Evolutionary conservation across 2,113 vertebrate genomes (phyloP), one percentile per base, ranked within the genome.

Genomic region (Dasyornis broadbenti): DNA sequence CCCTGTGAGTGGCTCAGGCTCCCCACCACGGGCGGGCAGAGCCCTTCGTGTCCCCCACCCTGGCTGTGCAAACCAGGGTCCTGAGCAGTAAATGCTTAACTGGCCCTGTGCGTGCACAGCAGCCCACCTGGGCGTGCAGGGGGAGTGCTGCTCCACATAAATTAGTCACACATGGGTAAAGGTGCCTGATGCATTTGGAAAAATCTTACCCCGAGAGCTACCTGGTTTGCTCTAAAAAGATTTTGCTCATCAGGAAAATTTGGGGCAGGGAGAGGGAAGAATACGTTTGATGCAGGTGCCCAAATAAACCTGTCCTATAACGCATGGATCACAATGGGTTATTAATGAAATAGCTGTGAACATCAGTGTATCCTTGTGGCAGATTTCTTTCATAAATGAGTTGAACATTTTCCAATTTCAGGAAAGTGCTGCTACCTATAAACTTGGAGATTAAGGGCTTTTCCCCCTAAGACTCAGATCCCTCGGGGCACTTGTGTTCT

Each of bases 371-470:
- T 78, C 76, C 93, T 94, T 86, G 76, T 94, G 93, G 79, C 86
- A 95, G 95, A 92, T 96, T 96, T 93, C 92, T 77, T 94, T 71
- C 86, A 81, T 96, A 89, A 95, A 89, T 71, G 88, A 93, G 79
- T 78, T 89, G 95, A 96, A 95, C 86, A 79, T 97, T 97, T 91
- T 98, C 96, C 88, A 95, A 93, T 80, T 95, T 95, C 88, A 79
- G 90, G 94, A 93, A 93, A 83, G 88, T 95, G 93, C 90, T 89
- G 60, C 85, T 92, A 86, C 86, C 93, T 97, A 87, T 95, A 97
- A 97, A 92, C 89, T 94, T 82, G 73, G 90, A 95, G 97, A 97
- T 96, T 97, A 97, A 97, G 81, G 86, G 90, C 56, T 75, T 96
- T 95, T 94, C 40, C 85, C 77, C 90, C 65, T 49, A 94, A 95